Base-by-base conservation (phyloP, 2,797 vertebrate genomes). In the Microcaecilia unicolor region DNA sequence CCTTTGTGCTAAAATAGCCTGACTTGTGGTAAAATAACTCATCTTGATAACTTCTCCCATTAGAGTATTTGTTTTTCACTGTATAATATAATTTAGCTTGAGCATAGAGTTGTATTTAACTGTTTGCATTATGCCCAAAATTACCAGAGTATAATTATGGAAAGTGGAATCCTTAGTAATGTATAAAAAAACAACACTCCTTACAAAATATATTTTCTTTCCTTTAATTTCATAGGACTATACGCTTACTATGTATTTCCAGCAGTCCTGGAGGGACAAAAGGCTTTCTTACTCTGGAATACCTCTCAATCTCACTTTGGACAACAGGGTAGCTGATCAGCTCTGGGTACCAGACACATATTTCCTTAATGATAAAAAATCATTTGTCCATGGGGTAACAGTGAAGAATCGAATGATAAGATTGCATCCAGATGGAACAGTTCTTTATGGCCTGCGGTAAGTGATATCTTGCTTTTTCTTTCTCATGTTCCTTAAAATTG, bases 281-380 rank as follows among this genome's bases (percentile, higher is more conserved):
- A 83, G 89, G 14, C 82, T 93, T 6, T 92, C 91, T 24, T 92
- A 94, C 56, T 88, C 90, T 17, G 90, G 89, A 62, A 92, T 93
- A 36, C 90, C 90, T 22, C 71, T 94, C 61, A 94, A 92, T 43
- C 82, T 93, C 44, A 91, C 90, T 8, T 72, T 94, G 63, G 91
- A 92, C 71, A 97, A 94, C 71, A 85, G 92, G 26, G 91, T 93
- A 36, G 91, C 90, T 18, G 92, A 96, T 68, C 88, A 92, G 48
- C 87, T 97, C 25, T 95, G 92, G 91, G 93, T 95, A 28, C 91
- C 91, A 1, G 93, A 96, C 55, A 95, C 92, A 0, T 97, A 96
- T 75, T 97, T 97, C 68, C 89, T 88, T 48, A 96, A 96, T 34
- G 91, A 97, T 78, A 96, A 97, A 80, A 93, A 93, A 51, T 95